These are phyloP conservation scores for Neoascia interrupta DNA, from an alignment of 2,888 invertebrate species.

Conservation along the genomic window DNA sequence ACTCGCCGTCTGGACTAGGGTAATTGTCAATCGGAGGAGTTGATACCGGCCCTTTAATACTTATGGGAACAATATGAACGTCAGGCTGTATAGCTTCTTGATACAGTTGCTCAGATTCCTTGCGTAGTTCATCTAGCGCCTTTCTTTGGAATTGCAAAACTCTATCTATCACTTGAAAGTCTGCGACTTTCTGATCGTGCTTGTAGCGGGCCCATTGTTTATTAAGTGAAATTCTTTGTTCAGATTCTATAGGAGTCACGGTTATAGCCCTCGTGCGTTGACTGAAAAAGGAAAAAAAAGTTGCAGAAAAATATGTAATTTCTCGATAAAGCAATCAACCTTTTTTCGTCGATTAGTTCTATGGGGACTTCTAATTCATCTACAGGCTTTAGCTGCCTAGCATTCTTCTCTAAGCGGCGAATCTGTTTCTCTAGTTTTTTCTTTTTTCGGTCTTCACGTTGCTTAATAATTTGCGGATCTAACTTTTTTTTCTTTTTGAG, in stretches of 20 bases:
- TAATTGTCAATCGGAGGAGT: slow-evolving; percentile 92
- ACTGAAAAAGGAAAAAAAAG: slow-evolving; percentile 75
- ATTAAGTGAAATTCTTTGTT: slow-evolving; percentile 83
- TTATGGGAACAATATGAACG: slow-evolving; percentile 84
- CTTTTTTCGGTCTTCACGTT: slow-evolving; percentile 89
- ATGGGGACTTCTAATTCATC: slow-evolving; percentile 90
- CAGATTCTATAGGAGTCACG: slow-evolving; percentile 82
- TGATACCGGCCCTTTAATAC: slow-evolving; percentile 86
- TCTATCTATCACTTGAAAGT: slow-evolving; percentile 85
- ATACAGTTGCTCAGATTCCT: slow-evolving; percentile 92
- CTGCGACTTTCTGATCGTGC: slow-evolving; percentile 82
- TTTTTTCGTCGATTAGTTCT: slow-evolving; percentile 83
- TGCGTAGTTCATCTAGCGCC: slow-evolving; percentile 89
- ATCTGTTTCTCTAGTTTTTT: slow-evolving; percentile 94
- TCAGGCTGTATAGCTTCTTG: slow-evolving; percentile 92
- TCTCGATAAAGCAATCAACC: slow-evolving; percentile 76
- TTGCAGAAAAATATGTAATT: not conserved
- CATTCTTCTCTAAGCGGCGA: slow-evolving; percentile 88
- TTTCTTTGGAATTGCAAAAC: slow-evolving; percentile 86
- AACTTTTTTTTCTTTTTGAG: slow-evolving; percentile 93
- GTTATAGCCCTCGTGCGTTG: slow-evolving; percentile 81
- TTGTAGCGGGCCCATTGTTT: slow-evolving; percentile 90
- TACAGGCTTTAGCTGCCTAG: slow-evolving; percentile 92
- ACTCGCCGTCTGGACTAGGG: slow-evolving; percentile 93
- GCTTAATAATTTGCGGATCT: slow-evolving; percentile 89